A percentile compares a stretch with the other conserved stretches of the same genome.
phyloP scores from a whole-genome alignment of 2,888 invertebrate species.

The Eupithecia insigniata region DNA sequence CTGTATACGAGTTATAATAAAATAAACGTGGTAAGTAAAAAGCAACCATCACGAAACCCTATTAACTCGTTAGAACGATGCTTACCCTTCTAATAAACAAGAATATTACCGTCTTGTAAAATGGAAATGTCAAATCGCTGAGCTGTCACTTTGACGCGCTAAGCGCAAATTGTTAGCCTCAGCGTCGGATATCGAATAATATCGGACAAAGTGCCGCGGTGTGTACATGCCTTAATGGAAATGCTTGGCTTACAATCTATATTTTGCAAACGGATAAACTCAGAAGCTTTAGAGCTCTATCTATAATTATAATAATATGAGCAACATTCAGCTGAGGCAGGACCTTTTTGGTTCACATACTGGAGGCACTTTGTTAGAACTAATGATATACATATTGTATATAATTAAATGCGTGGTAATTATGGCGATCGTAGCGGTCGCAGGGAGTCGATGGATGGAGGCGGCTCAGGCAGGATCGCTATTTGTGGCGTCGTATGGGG shows the following conservation, averaged over 20 bases:
- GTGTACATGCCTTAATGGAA: conserved; percentile 48
- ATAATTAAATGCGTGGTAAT: no score
- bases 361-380: no score
- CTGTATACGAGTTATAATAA: neutral
- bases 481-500: no score
- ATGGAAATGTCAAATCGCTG: conserved; percentile 30
- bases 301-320: no score
- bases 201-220: conserved; percentile 50
- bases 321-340: no score
- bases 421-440: no score
- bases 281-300: neutral
- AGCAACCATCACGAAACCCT: conserved; percentile 16
- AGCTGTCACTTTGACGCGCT: conserved; percentile 49
- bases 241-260: conserved; percentile 35
- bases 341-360: no score
- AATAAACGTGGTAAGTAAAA: conserved; percentile 14
- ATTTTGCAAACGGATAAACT: neutral
- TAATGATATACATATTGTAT: no score
- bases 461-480: no score
- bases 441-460: no score
- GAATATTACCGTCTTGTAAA: conserved; percentile 28
- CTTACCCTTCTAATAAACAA: conserved; percentile 28
- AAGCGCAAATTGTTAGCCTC: conserved; percentile 49
- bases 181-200: conserved; percentile 54
- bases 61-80: conserved; percentile 17